Conservation (phyloP, 2,888 invertebrate genomes). For the Tenthredo amoena region DNA sequence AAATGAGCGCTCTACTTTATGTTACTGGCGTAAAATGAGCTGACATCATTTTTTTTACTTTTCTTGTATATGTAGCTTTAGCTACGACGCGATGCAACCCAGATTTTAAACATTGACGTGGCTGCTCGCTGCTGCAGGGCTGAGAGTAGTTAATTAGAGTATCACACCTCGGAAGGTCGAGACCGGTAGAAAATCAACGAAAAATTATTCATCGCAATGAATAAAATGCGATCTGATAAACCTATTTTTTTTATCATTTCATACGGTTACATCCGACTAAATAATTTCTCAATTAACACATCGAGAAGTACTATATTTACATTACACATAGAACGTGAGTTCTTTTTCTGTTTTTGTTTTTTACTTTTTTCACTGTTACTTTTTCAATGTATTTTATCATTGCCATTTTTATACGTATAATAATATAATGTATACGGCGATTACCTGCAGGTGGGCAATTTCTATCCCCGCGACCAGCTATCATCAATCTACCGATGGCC, state of each 20-base stretch:
- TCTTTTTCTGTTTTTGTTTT: too few relatives aligned
- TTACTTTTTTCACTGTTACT: neutral
- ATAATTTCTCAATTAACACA: neutral
- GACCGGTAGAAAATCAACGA: neutral
- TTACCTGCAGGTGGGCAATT: neutral
- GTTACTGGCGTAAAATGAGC: conserved; percentile 11
- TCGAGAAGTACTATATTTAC: neutral
- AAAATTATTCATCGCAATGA: neutral
- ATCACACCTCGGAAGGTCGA: neutral
- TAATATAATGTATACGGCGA: neutral
- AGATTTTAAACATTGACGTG: conserved; percentile 39
- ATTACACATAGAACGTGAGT: neutral
- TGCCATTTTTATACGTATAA: neutral
- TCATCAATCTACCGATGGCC: neutral
- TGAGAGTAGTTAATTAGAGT: conserved; percentile 16
- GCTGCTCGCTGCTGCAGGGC: neutral
- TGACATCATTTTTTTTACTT: neutral
- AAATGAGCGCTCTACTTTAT: neutral
- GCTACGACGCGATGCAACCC: conserved; percentile 23
- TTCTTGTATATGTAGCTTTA: neutral
- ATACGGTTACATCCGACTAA: neutral
- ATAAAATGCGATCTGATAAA: neutral
- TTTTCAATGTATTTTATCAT: neutral
- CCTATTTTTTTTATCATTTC: neutral
- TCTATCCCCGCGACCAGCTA: neutral